Percentiles rank a stretch among this genome's conserved stretches.
Conservation (phyloP, 2,797 vertebrate genomes). For the Corythornis leucogaster region DNA sequence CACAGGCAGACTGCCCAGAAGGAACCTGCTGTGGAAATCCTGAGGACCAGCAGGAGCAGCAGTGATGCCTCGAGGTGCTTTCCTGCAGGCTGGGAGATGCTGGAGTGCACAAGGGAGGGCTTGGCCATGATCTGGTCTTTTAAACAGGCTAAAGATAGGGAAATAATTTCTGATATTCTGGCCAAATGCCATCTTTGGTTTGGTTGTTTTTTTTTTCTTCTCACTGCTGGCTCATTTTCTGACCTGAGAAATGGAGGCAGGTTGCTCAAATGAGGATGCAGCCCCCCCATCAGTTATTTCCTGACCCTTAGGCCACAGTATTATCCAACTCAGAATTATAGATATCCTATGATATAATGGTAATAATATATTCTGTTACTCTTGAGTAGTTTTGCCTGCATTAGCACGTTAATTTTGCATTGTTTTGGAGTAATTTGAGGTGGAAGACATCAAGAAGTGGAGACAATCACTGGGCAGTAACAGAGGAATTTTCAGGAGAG, state of each 20-base stretch:
- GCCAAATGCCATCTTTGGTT: background rate
- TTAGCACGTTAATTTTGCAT: background rate
- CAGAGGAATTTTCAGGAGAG: background rate
- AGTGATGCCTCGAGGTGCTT: background rate
- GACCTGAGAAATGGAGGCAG: background rate
- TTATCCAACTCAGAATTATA: background rate
- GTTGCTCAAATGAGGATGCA: background rate
- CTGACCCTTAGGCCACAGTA: background rate
- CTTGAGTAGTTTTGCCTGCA: background rate
- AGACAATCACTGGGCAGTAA: background rate
- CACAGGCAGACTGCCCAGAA: background rate
- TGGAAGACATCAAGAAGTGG: background rate
- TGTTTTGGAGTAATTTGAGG: background rate
- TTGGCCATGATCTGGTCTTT: background rate
- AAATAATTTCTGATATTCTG: background rate
- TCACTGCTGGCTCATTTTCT: background rate
- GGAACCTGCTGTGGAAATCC: background rate
- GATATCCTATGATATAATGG: background rate
- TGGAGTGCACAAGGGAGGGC: background rate
- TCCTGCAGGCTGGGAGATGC: background rate
- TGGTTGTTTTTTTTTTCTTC: background rate
- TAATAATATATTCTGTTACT: background rate
- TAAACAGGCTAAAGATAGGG: background rate
- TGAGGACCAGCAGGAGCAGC: background rate
- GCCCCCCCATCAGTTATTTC: rapidly evolving